phyloP scores from a whole-genome alignment of 1,140 invertebrate genomes.

The Euglossa dilemma region DNA sequence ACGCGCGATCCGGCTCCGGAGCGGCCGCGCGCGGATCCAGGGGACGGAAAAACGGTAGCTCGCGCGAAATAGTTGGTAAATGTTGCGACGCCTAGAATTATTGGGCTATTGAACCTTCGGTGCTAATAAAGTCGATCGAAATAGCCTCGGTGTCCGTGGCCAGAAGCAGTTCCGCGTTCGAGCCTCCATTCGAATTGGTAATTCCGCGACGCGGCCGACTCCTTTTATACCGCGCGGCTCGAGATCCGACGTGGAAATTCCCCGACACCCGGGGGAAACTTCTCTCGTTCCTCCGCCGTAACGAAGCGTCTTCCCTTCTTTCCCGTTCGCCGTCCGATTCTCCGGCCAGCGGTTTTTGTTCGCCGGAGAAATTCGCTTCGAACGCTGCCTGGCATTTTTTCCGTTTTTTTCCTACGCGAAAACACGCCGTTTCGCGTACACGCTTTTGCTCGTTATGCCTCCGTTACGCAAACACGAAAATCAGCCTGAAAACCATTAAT shows the following conservation, averaged over 20 bases:
- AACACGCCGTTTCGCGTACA: background rate
- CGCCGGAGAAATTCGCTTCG: conserved; percentile 2
- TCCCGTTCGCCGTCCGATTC: background rate
- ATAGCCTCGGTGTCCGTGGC: background rate
- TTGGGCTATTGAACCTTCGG: conserved; percentile 9
- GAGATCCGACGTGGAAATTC: too few species aligned
- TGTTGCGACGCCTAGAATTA: conserved; percentile 4
- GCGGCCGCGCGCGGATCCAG: background rate
- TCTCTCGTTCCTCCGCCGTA: too few species aligned
- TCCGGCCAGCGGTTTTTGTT: background rate
- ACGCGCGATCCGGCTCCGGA: conserved; percentile 13
- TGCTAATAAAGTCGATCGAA: conserved; percentile 13
- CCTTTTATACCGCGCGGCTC: too few species aligned
- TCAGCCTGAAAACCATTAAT: conserved; percentile 24
- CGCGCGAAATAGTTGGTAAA: conserved; percentile 10
- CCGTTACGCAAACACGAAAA: conserved; percentile 45
- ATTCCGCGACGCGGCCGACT: background rate
- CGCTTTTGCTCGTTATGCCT: background rate
- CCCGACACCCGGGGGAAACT: too few species aligned
- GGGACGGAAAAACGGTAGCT: background rate
- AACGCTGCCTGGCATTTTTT: background rate
- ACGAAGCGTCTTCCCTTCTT: background rate
- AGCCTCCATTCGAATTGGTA: conserved; percentile 4
- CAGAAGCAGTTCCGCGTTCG: background rate
- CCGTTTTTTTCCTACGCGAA: background rate